A percentile compares a stretch with the other conserved stretches of the same genome.
Conservation (phyloP, 2,797 vertebrate species). For the Octomys mimax region DNA sequence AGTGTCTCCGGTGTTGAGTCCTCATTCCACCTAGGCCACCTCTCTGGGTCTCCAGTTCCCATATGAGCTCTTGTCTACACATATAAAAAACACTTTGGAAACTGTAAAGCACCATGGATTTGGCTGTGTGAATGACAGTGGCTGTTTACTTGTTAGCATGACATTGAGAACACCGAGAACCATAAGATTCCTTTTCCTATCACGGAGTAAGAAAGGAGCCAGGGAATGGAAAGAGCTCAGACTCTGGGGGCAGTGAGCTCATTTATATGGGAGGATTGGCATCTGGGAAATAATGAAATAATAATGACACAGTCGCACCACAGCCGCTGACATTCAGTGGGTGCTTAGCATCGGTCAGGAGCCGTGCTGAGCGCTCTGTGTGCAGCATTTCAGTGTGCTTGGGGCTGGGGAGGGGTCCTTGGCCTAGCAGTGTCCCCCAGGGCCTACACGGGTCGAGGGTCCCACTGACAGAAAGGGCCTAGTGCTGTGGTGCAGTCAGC, state of each 20-base stretch:
- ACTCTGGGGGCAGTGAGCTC: not conserved
- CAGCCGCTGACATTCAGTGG: not conserved
- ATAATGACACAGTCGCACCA: not conserved
- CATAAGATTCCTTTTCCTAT: not conserved
- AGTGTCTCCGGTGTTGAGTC: not conserved
- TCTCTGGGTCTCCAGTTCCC: not conserved
- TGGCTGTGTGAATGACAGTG: not conserved
- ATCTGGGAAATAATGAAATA: not conserved
- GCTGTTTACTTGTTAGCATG: not conserved
- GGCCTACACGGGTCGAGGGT: not conserved
- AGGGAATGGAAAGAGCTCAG: not conserved
- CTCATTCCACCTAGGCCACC: not conserved
- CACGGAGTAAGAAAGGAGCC: not conserved
- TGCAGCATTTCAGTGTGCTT: not conserved
- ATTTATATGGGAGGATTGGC: not conserved
- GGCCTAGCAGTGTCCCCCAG: not conserved
- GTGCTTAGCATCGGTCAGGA: not conserved
- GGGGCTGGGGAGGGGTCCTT: not conserved
- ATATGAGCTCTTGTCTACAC: not conserved
- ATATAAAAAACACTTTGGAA: not conserved
- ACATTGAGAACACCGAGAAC: not conserved
- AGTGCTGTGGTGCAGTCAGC: not conserved
- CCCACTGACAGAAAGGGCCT: not conserved
- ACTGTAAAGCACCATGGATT: not conserved
- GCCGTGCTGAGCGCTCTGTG: not conserved